Percentiles rank a stretch among this genome's conserved stretches.
These are phyloP conservation scores for Heterodera carotae DNA, from an alignment of 1,140 invertebrate species.

Conservation along the genomic window DNA sequence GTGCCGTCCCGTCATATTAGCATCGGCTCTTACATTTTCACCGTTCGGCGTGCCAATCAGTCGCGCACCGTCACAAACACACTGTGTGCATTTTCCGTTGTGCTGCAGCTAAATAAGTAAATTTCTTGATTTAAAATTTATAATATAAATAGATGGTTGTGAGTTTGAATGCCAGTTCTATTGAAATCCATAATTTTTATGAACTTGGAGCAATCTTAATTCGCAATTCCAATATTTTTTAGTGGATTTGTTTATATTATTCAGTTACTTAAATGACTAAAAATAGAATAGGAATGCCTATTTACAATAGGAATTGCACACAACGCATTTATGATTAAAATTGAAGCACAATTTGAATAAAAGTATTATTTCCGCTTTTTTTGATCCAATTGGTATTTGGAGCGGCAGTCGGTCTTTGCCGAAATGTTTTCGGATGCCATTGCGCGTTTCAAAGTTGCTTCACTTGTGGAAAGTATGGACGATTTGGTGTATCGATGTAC, in stretches of 20 bases:
- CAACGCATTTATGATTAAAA: no score
- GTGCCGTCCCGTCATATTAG: conserved; percentile 28
- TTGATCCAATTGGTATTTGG: conserved; percentile 41
- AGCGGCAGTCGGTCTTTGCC: conserved; percentile 30
- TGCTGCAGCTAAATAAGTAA: conserved; percentile 32
- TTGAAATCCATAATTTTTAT: no score
- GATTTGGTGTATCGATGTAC: conserved; percentile 39
- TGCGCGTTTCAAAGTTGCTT: conserved; percentile 41
- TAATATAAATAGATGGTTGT: no score
- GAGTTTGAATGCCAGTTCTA: no score
- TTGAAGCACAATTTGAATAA: background rate
- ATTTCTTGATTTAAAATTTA: conserved; percentile 32
- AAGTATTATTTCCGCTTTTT: conserved; percentile 7
- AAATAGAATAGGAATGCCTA: no score
- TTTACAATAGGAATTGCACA: no score
- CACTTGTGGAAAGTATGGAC: conserved; percentile 28
- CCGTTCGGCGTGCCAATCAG: conserved; percentile 3
- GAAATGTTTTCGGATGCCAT: conserved; percentile 44
- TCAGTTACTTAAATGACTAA: no score
- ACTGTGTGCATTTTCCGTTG: conserved; percentile 35
- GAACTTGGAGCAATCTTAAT: no score
- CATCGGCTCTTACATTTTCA: conserved; percentile 37
- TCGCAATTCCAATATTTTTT: no score
- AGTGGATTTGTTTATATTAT: no score
- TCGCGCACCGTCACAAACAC: background rate